Percentiles rank a stretch among this genome's conserved stretches.
Conservation (phyloP, 2,113 vertebrate genomes). For the Rhinogobius similis region DNA sequence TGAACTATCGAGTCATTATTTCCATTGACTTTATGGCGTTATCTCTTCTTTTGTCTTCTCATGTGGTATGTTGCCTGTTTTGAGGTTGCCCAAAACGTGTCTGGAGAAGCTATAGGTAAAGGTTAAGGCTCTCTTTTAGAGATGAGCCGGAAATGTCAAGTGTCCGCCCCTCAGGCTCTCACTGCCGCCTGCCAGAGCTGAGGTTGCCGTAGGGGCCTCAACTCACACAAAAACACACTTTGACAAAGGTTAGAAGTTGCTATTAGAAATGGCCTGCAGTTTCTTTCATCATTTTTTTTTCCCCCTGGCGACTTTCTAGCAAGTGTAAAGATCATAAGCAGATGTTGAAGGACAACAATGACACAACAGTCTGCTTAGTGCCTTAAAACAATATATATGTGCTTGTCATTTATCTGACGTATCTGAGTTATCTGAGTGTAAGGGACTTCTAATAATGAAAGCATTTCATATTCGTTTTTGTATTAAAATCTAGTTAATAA, state of each 20-base stretch:
- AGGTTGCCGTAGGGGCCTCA: constrained; percentile 54
- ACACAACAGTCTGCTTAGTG: constrained; percentile 12
- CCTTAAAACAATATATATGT: no score
- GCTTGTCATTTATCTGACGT: no score
- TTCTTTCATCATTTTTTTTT: constrained; percentile 57
- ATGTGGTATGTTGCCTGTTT: constrained; percentile 42
- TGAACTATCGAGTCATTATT: not conserved
- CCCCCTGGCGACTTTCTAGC: constrained; percentile 36
- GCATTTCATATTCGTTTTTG: no score
- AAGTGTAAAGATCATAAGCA: constrained; percentile 35
- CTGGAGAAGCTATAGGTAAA: constrained; percentile 69
- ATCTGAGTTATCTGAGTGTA: no score
- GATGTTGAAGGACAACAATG: constrained; percentile 48
- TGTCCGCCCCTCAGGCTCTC: constrained; percentile 65
- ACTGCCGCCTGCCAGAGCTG: constrained; percentile 47
- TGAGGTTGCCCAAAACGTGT: constrained; percentile 64
- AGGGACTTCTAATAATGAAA: no score
- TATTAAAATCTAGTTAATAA: no score
- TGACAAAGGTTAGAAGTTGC: constrained; percentile 64
- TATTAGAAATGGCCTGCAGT: constrained; percentile 54
- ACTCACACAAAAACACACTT: constrained; percentile 28
- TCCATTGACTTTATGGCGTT: constrained; percentile 27
- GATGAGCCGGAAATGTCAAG: constrained; percentile 78
- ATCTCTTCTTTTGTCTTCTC: constrained; percentile 23
- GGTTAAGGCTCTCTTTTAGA: constrained; percentile 78